A percentile compares a stretch with the other conserved stretches of the same genome.
phyloP scores from a whole-genome alignment of 53 echinoderm and acorn worm species.

The Hippasteria phrygiana region DNA sequence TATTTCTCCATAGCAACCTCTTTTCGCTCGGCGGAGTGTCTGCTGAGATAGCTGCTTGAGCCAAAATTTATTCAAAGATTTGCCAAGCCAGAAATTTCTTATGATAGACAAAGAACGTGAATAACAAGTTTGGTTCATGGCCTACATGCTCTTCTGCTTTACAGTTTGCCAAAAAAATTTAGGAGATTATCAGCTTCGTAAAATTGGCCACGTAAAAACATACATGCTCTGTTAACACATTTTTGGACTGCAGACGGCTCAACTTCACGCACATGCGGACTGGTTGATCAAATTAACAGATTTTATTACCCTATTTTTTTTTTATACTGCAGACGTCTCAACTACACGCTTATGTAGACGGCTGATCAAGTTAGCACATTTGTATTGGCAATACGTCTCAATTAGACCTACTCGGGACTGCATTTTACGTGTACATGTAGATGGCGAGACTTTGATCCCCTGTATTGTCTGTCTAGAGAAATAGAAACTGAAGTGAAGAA shows the following conservation, averaged over 20 bases:
- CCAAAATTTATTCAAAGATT: too few species aligned
- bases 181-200: background rate
- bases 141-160: too few species aligned
- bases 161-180: too few species aligned
- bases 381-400: background rate
- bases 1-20: too few species aligned
- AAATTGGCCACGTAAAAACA: background rate
- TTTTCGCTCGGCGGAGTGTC: too few species aligned
- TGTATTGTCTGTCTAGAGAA: background rate
- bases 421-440: background rate
- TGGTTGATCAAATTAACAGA: background rate
- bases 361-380: background rate
- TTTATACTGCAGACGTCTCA: background rate
- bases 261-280: background rate
- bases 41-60: too few species aligned
- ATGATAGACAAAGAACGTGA: too few species aligned
- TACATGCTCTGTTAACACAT: constrained; percentile 11
- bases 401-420: background rate
- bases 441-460: background rate
- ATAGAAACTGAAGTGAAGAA: background rate
- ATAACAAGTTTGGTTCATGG: too few species aligned
- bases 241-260: background rate
- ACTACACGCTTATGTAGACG: background rate
- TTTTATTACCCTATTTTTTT: background rate
- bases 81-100: too few species aligned